phyloP scores from a whole-genome alignment of 1,140 invertebrate genomes.

The Cyrtorhinus lividipennis region DNA sequence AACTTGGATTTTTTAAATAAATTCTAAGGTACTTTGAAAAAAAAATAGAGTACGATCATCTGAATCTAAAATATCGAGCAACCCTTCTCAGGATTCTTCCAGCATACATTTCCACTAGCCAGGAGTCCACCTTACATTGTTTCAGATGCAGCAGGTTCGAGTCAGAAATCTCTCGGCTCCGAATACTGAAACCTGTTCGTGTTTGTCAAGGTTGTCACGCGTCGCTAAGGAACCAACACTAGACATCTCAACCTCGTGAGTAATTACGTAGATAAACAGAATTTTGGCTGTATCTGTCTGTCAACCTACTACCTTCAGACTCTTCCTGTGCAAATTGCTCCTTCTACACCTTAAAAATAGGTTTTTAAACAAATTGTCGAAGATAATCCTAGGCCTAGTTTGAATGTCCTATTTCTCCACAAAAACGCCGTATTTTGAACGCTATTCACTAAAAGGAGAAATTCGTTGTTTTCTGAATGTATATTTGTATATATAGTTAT shows the following conservation, averaged over 20 bases:
- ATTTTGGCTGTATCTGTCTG: background rate
- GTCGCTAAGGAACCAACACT: constrained; percentile 26
- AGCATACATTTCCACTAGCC: too few species aligned
- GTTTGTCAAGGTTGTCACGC: constrained; percentile 77
- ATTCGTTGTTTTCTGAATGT: background rate
- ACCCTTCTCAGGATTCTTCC: too few species aligned
- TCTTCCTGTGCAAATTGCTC: background rate
- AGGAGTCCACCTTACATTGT: too few species aligned
- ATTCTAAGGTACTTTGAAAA: too few species aligned
- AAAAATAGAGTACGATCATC: too few species aligned
- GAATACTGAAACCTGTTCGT: constrained; percentile 78
- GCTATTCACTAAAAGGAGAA: background rate
- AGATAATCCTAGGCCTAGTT: background rate
- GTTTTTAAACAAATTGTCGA: background rate
- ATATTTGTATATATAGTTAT: constrained; percentile 1
- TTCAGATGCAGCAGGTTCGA: constrained; percentile 79
- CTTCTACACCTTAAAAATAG: too few species aligned
- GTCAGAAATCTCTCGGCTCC: constrained; percentile 78
- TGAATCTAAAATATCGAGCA: too few species aligned
- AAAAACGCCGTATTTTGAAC: background rate
- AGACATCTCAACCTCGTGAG: background rate
- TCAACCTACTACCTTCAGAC: background rate
- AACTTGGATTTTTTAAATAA: too few species aligned
- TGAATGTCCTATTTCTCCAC: background rate
- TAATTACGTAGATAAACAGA: background rate